Evolutionary conservation across 2,113 vertebrate species (phyloP).

Genomic region (Misgurnus anguillicaudatus): DNA sequence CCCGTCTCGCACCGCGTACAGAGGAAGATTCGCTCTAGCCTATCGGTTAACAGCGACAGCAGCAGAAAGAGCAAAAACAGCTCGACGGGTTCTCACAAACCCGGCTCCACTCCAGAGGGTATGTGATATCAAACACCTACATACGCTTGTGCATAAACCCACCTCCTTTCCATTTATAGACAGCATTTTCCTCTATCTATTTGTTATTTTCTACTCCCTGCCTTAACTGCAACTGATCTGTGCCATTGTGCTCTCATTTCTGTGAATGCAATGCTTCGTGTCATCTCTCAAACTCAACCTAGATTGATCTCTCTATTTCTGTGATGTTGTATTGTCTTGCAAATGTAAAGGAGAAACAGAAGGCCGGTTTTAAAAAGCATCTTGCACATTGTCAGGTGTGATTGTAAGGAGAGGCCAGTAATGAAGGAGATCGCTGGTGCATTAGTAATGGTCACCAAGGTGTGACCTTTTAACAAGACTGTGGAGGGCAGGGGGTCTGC

Average conservation of each 20-base stretch:
- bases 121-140: constrained; percentile 57
- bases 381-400: constrained; percentile 70
- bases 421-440: constrained; percentile 67
- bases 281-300: neutral
- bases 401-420: constrained; percentile 70
- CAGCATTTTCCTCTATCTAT: neutral
- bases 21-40: constrained; percentile 89
- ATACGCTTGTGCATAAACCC: too few species aligned
- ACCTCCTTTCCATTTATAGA: too few species aligned
- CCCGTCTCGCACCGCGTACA: constrained; percentile 93
- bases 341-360: constrained; percentile 59
- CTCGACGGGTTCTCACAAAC: constrained; percentile 86
- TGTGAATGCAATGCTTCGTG: constrained; percentile 55
- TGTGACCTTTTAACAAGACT: constrained; percentile 81
- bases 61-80: constrained; percentile 89
- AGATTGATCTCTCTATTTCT: constrained; percentile 31
- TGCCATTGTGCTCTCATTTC: neutral
- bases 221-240: constrained; percentile 36
- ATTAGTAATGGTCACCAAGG: constrained; percentile 72
- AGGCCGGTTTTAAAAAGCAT: constrained; percentile 56
- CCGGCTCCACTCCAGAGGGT: constrained; percentile 91
- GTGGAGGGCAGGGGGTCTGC: constrained; percentile 69
- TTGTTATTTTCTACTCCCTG: neutral
- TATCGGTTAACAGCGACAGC: constrained; percentile 89
- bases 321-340: constrained; percentile 63